Evolutionary conservation across 2,797 vertebrate genomes (phyloP).

Genomic region (Danio choprae): DNA sequence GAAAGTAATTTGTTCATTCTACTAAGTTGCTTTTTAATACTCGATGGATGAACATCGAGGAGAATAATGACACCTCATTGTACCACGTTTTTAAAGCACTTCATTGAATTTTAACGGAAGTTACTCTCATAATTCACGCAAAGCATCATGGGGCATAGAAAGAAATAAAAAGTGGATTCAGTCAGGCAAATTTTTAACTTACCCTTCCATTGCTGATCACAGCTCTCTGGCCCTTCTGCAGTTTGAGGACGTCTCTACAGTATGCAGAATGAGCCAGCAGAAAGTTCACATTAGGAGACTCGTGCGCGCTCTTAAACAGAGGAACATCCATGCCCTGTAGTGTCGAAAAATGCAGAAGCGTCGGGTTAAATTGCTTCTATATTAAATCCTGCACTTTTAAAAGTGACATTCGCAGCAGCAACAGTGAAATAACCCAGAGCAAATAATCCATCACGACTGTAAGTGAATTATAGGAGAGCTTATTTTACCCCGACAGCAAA

Average conservation of each 20-base stretch:
- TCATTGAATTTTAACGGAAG: too few species aligned
- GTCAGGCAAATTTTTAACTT: slow-evolving; percentile 64
- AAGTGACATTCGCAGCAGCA: slow-evolving; percentile 4
- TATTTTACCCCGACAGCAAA: slow-evolving; percentile 93
- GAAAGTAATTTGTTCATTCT: too few species aligned
- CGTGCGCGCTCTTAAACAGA: slow-evolving; percentile 88
- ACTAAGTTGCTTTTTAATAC: too few species aligned
- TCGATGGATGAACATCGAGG: too few species aligned
- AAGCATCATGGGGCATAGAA: too few species aligned
- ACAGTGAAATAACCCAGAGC: slow-evolving; percentile 24
- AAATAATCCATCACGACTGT: slow-evolving; percentile 27
- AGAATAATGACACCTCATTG: too few species aligned
- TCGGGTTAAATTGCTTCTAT: slow-evolving; percentile 21
- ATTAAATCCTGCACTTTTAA: slow-evolving; percentile 22
- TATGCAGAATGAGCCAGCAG: slow-evolving; percentile 91
- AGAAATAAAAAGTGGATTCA: too few species aligned
- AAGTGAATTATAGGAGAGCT: slow-evolving; percentile 4
- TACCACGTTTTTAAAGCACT: too few species aligned
- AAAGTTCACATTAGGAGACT: slow-evolving; percentile 87
- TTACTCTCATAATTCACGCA: too few species aligned
- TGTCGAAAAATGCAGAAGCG: slow-evolving; percentile 13
- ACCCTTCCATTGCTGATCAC: slow-evolving; percentile 98
- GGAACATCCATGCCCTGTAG: slow-evolving; percentile 92
- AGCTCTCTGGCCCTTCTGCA: slow-evolving; percentile 92
- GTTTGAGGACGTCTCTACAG: slow-evolving; percentile 91